Base-by-base conservation (phyloP, 2,113 vertebrate genomes). In the Phasianus colchicus region DNA sequence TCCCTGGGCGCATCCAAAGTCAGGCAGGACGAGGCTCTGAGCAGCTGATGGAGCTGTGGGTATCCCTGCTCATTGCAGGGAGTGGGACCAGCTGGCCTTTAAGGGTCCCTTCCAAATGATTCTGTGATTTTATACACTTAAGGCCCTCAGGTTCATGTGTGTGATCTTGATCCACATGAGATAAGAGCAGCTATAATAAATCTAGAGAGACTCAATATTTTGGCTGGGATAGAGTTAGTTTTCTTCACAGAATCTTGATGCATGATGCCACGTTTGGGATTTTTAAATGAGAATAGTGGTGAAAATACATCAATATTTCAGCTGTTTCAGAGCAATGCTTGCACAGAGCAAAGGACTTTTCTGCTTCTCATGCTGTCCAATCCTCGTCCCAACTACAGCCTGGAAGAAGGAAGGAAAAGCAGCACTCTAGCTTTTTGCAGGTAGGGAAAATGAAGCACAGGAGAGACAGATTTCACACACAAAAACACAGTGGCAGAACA, bases 131-230 rank as follows among this genome's bases (percentile, higher is more conserved):
- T 29, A 54, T 54, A 9, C 15, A 29, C 18, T 22, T 2, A 36
- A 69, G 82, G 24, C 12, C 18, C 22, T 57, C 17, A 5, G 9
- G 38, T 61, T 2, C 74, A 0, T 1, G 0, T 13, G n/a, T 52
- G 19, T 13, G 43, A 24, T 3, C 9, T 74, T 0, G 3, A 11
- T 11, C n/a, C 17, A 6, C 1, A 0, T 1, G 5, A 13, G 64
- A 1, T 32, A 32, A 34, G 50, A 67, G 36, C 3, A 36, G 32
- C 9, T 78, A 55, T 21, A 69, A 11, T 24, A 71, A 77, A 34
- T 30, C 5, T 29, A 40, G 10, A 11, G 21, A 74, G 48, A 25
- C 16, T 58, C 55, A 58, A 20, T 11, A 32, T 58, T 58, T 58
- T 58, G 55, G 55, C 18, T 58, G 55, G 18, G 30, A n/a, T 58